Base-by-base conservation (phyloP, 1,140 invertebrate species). In the Macrotrachela quadricornifera region DNA sequence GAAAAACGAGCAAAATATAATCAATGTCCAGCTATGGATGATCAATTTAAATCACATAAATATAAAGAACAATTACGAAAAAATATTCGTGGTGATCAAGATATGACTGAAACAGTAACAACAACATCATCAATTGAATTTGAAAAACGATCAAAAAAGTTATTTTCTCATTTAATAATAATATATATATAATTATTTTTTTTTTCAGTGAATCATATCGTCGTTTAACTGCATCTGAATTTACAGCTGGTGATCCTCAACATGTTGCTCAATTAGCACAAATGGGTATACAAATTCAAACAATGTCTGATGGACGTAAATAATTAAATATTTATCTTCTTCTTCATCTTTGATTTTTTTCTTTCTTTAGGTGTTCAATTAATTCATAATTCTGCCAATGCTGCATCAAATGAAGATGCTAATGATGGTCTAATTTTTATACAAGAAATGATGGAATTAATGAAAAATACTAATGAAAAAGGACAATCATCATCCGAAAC, bases 391-490 rank as follows among this genome's bases (percentile, higher is more conserved):
- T 56, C 55, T 88, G 84, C 41, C 36, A 39, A 49, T 10, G 88
- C 87, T 12, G 78, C 79, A 63, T 80, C 80, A 46, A 70, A 79
- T 13, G 77, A 80, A 58, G 81, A 88, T 63, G 88, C 84, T 1
- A 81, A 90, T 63, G 83, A 92, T 71, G 90, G 91, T 0, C 65
- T 91, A 18, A 72, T 82, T 36, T 95, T 96, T 62, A 94, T 96
- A 84, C 82, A 90, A 62, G 90, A 95, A 72, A 92, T 95, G 85
- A 77, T 87, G 10, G 83, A 90, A 69, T 69, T 88, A 44, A 85
- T 83, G 38, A 82, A 82, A 62, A 68, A 75, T 54, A 78, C 81
- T 21, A 57, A 61, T 43, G 50, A 40, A 36, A 53, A 56, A 39
- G 16, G 59, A 44, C 40, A 39, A 39, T 46, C 55, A 57, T 43